phyloP scores from a whole-genome alignment of 2,888 invertebrate species.

The Nomada fucata region DNA sequence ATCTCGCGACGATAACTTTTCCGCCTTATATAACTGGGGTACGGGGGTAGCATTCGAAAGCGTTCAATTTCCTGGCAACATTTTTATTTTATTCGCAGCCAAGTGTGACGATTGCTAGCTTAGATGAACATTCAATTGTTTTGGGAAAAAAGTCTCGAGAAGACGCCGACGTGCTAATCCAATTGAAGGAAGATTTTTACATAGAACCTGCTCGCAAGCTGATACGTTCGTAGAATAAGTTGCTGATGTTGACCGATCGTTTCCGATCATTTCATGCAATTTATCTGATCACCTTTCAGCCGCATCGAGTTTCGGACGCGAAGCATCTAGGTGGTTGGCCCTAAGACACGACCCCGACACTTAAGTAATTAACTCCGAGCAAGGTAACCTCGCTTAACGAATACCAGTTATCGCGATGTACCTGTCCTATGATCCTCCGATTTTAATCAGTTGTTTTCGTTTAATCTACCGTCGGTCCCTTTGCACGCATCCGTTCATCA shows the following conservation, averaged over 20 bases:
- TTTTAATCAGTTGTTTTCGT: slow-evolving; percentile 12
- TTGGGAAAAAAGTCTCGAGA: too few relatives aligned
- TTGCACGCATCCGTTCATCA: slow-evolving; percentile 17
- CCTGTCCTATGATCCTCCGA: slow-evolving; percentile 26
- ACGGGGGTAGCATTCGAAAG: neutral
- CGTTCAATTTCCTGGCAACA: neutral
- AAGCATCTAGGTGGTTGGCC: neutral
- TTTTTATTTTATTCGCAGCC: too few relatives aligned
- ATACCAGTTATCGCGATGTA: slow-evolving; percentile 57
- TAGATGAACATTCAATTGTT: too few relatives aligned
- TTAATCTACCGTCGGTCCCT: slow-evolving; percentile 34
- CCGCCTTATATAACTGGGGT: neutral
- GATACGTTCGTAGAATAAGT: neutral
- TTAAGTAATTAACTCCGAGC: slow-evolving; percentile 66
- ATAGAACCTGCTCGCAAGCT: too few relatives aligned
- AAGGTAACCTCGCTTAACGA: slow-evolving; percentile 60
- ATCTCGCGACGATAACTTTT: neutral
- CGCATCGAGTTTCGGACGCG: slow-evolving; percentile 20
- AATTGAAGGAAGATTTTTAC: too few relatives aligned
- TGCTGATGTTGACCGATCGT: slow-evolving; percentile 77
- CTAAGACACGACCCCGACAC: slow-evolving; percentile 42
- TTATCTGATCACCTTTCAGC: slow-evolving; percentile 66
- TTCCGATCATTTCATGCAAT: slow-evolving; percentile 74
- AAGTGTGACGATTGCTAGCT: too few relatives aligned
- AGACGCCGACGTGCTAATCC: too few relatives aligned